Percentiles rank a stretch among this genome's conserved stretches.
Evolutionary conservation across 2,888 invertebrate species (phyloP).

Genomic region (Charanyca ferruginea): DNA sequence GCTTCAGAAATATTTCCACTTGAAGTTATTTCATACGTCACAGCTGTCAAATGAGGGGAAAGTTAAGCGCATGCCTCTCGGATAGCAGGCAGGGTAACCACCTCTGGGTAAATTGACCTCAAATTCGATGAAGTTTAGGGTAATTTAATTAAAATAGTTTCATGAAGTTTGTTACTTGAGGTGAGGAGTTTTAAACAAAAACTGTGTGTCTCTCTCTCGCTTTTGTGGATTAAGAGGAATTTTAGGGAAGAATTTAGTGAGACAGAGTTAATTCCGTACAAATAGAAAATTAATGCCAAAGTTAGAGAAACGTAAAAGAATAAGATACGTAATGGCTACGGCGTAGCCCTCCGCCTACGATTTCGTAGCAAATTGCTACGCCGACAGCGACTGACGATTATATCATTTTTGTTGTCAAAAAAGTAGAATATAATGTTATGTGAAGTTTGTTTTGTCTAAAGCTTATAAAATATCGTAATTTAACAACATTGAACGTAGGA

Average conservation of each 20-base stretch:
- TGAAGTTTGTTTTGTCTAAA: neutral
- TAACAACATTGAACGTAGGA: conserved; percentile 26
- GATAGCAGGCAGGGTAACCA: conserved; percentile 25
- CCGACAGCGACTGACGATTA: too few species aligned
- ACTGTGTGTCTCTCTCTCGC: conserved; percentile 8
- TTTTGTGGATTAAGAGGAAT: neutral
- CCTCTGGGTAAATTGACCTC: conserved; percentile 44
- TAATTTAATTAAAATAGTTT: conserved; percentile 61
- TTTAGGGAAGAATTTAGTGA: neutral
- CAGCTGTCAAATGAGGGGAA: conserved; percentile 44
- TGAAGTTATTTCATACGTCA: conserved; percentile 34
- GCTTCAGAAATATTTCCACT: conserved; percentile 38
- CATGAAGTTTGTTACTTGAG: conserved; percentile 29
- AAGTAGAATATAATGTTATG: neutral
- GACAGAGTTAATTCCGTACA: neutral
- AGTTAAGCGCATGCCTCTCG: conserved; percentile 41
- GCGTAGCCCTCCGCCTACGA: neutral
- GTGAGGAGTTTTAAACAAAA: conserved; percentile 31
- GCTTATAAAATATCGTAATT: conserved; percentile 1
- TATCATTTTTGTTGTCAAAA: neutral
- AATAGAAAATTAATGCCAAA: neutral
- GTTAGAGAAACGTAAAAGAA: neutral
- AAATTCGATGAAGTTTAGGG: conserved; percentile 51
- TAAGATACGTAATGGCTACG: neutral
- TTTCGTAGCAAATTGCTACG: conserved; percentile 18